Conservation (phyloP, 37 sponge, comb jelly and placozoan genomes). For the Theonella swinhoei region DNA sequence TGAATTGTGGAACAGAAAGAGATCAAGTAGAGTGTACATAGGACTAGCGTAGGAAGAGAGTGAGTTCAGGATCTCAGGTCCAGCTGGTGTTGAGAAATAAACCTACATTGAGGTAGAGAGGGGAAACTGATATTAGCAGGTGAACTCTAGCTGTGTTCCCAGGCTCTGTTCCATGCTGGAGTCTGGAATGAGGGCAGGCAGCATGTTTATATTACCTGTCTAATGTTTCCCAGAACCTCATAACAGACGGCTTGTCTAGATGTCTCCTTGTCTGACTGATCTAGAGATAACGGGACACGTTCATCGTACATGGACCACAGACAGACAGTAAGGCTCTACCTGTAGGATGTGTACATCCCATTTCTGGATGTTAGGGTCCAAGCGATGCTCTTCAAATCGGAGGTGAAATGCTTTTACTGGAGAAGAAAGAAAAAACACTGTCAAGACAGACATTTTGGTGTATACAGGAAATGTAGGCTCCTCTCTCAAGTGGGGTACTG, state of each 20-base stretch:
- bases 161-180: neutral
- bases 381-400: conserved; percentile 78
- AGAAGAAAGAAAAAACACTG: no score
- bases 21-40: neutral
- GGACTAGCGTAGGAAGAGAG: neutral
- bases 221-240: conserved; percentile 91
- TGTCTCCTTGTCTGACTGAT: conserved; percentile 89
- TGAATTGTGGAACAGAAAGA: neutral
- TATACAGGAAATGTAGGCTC: no score
- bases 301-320: no score
- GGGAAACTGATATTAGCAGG: neutral
- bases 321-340: no score
- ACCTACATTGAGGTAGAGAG: conserved; percentile 43
- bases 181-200: neutral
- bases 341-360: conserved; percentile 92
- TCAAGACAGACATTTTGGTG: no score
- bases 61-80: conserved; percentile 74
- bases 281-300: conserved; percentile 24
- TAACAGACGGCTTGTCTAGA: conserved; percentile 85
- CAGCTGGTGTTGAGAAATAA: conserved; percentile 69
- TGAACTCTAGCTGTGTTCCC: neutral
- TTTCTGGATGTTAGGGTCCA: conserved; percentile 88
- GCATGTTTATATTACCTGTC: conserved; percentile 78
- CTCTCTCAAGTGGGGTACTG: no score
- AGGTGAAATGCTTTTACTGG: conserved; percentile 91